These are phyloP conservation scores for Osmoderma eremita DNA, from an alignment of 2,888 invertebrate genomes.

Conservation along the genomic window DNA sequence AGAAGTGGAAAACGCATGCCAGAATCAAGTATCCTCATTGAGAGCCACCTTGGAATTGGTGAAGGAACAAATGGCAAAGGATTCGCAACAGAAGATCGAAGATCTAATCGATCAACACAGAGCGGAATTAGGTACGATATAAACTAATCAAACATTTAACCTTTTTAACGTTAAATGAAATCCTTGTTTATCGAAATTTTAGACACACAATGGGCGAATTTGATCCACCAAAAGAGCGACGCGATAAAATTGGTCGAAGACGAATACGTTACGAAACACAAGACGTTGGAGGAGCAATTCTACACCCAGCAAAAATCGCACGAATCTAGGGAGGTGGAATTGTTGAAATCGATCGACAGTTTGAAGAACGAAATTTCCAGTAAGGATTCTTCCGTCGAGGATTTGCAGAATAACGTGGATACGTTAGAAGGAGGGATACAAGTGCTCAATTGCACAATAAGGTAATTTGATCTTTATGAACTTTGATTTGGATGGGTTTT, in stretches of 20 bases:
- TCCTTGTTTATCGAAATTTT: slow-evolving; percentile 47
- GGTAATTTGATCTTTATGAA: slow-evolving; percentile 37
- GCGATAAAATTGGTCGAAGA: slow-evolving; percentile 70
- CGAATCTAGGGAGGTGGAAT: slow-evolving; percentile 60
- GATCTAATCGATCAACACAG: slow-evolving; percentile 69
- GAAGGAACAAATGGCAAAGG: slow-evolving; percentile 65
- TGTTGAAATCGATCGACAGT: slow-evolving; percentile 61
- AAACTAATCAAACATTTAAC: not conserved
- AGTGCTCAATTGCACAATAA: slow-evolving; percentile 56
- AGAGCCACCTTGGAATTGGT: slow-evolving; percentile 63
- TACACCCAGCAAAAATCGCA: slow-evolving; percentile 62
- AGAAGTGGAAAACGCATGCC: slow-evolving; percentile 62
- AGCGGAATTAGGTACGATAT: slow-evolving; percentile 68
- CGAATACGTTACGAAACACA: slow-evolving; percentile 68
- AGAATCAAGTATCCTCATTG: slow-evolving; percentile 62
- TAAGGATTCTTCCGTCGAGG: slow-evolving; percentile 61
- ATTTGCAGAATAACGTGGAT: slow-evolving; percentile 63
- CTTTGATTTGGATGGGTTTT: not conserved
- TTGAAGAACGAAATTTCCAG: slow-evolving; percentile 60
- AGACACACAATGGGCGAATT: slow-evolving; percentile 74
- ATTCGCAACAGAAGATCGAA: slow-evolving; percentile 63
- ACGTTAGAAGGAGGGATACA: slow-evolving; percentile 63
- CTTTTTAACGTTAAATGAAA: not conserved
- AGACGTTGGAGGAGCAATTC: slow-evolving; percentile 64
- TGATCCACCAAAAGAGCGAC: slow-evolving; percentile 71